phyloP scores from a whole-genome alignment of 2,797 vertebrate genomes.

The Hydrophis major region DNA sequence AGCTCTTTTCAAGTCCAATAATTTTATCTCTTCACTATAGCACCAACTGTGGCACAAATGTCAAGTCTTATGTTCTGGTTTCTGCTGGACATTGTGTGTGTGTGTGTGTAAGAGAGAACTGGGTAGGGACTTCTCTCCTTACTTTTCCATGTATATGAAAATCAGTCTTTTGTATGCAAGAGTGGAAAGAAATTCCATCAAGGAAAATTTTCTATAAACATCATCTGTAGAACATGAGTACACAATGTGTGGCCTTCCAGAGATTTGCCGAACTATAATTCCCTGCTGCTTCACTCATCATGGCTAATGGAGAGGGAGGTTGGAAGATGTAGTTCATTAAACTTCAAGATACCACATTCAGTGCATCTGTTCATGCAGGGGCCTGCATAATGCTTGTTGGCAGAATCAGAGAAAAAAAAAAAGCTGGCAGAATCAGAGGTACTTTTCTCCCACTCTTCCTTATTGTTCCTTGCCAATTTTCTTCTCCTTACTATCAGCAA shows the following conservation, averaged over 20 bases:
- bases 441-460: background rate
- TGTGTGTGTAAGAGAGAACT: background rate
- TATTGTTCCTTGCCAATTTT: background rate
- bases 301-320: background rate
- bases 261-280: background rate
- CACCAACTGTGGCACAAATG: background rate
- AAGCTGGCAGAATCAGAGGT: background rate
- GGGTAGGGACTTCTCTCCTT: background rate
- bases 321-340: background rate
- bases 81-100: background rate
- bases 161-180: background rate
- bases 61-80: background rate
- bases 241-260: background rate
- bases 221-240: background rate
- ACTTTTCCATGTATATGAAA: background rate
- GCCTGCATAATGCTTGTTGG: background rate
- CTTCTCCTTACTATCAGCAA: background rate
- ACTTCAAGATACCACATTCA: background rate
- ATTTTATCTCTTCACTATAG: background rate
- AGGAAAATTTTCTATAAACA: background rate
- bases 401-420: background rate
- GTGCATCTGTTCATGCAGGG: background rate
- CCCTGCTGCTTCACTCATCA: background rate
- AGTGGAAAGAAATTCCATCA: background rate
- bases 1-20: background rate